Base-by-base conservation (phyloP, 1,140 invertebrate genomes). In the Brachionus sp. region DNA sequence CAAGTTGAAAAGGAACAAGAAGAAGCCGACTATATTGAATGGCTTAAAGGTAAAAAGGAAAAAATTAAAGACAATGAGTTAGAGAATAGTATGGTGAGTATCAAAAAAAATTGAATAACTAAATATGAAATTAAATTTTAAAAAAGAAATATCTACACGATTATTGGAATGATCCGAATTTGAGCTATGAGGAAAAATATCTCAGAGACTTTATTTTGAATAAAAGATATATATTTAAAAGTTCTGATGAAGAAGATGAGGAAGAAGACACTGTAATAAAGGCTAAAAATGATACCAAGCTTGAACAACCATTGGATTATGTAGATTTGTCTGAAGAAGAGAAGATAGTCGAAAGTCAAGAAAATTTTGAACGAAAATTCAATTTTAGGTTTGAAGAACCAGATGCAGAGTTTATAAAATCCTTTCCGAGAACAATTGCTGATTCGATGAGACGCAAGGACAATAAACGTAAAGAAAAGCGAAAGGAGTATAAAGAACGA, bases 351-450 rank as follows among this genome's bases (percentile, higher is more conserved):
- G 92, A 93, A 85, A 91, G 93, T 86, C 94, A 95, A 87, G 94
- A 95, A 64, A 91, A 94, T 88, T 98, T 97, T 91, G 96, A 98
- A 86, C 91, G 94, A 39, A 97, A 97, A 86, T 98, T 93, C 87
- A 98, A 98, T 90, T 97, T 96, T 88, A 91, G 96, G 85, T 98
- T 94, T 89, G 95, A 98, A 90, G 95, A 98, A 89, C 96, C 96
- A 0, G 96, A 97, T 90, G 91, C 93, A 73, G 94, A 97, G 86
- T 97, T 96, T 90, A 93, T 95, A 88, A 95, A 95, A 90, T 90
- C 93, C 16, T 98, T 94, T 91, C 96, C 96, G 0, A 91, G 96
- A 85, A 95, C 93, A 0, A 92, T 98, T 85, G 92, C 93, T 84
- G 92, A 93, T 88, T 93, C 94, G 3, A 88, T 98, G 77, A 91